Evolutionary conservation across 2,888 invertebrate species (phyloP), one percentile per base, ranked within the genome.

Genomic region (Epistrophe grossulariae): DNA sequence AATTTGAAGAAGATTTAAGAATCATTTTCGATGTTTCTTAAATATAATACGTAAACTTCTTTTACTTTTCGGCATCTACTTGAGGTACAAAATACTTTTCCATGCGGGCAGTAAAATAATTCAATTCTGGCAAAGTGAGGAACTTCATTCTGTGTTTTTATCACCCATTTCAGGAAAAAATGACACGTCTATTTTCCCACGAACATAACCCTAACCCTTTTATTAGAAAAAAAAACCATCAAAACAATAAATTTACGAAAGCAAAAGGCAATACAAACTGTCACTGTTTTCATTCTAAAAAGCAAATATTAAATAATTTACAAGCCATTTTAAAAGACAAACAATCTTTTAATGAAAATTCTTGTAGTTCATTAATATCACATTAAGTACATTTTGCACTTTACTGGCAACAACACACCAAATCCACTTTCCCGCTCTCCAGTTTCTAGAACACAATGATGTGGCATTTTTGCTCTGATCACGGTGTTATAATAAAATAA

Each of bases 311-410:
- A 89, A 92, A 94, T 94, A 94, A 94, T 94, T 94, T 94, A 94
- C 93, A 94, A 94, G 94, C 94, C 94, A 93, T 93, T 94, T 94
- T 94, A 94, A 94, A 94, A 94, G 94, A 94, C 94, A 94, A 94
- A 94, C 94, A 94, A 94, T 94, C 94, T 94, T 94, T 94, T 87
- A 94, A 94, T 94, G 94, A 94, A 94, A 94, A 91, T 94, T 94
- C 94, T 94, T 94, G 94, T 93, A 94, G 94, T 94, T 94, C 94
- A 94, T 94, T 94, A 94, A 94, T 94, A 94, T 94, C 94, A 93
- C 94, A 94, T 94, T 94, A 94, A 91, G 90, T 90, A 89, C 88
- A 55, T 85, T 88, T 88, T 84, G 68, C 83, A 81, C 72, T 55
- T 55, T 55, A 15, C 15, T 55, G 15, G 55, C 15, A 28, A 55